Evolutionary conservation across 2,888 invertebrate species (phyloP).

Genomic region (Acanthosepion pharaonis): DNA sequence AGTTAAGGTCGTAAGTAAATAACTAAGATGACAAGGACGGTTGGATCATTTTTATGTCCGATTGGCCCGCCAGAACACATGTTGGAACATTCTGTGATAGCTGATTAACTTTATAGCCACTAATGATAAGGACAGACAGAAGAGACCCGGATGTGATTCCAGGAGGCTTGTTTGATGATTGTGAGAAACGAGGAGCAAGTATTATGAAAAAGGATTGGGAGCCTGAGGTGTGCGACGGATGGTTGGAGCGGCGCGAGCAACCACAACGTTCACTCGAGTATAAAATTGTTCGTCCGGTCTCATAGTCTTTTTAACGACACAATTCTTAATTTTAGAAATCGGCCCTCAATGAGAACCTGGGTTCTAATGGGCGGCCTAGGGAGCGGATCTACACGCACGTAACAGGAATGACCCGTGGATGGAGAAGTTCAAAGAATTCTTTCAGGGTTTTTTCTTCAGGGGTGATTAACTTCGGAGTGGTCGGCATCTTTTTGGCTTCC

Average conservation of each 20-base stretch:
- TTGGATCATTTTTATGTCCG: neutral
- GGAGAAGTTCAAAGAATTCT: neutral
- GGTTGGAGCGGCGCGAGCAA: neutral
- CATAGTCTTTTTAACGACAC: too few relatives aligned
- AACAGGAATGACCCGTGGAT: neutral
- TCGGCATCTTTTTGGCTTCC: neutral
- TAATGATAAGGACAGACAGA: constrained; percentile 21
- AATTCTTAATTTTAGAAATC: too few relatives aligned
- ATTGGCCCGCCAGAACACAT: neutral
- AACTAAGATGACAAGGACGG: neutral
- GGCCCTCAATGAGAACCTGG: too few relatives aligned
- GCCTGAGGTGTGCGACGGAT: neutral
- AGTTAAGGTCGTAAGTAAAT: neutral
- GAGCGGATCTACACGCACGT: neutral
- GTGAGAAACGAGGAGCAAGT: neutral
- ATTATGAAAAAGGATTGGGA: neutral
- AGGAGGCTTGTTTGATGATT: neutral
- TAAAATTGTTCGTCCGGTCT: too few relatives aligned
- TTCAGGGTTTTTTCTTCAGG: neutral
- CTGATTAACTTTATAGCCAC: neutral
- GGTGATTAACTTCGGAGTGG: neutral
- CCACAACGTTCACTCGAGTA: neutral
- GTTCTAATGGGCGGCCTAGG: neutral
- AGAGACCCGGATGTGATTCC: neutral
- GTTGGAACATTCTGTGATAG: neutral